A percentile compares a stretch with the other conserved stretches of the same genome.
Conservation (phyloP, 2,888 invertebrate species). For the Loripinus fragilis region DNA sequence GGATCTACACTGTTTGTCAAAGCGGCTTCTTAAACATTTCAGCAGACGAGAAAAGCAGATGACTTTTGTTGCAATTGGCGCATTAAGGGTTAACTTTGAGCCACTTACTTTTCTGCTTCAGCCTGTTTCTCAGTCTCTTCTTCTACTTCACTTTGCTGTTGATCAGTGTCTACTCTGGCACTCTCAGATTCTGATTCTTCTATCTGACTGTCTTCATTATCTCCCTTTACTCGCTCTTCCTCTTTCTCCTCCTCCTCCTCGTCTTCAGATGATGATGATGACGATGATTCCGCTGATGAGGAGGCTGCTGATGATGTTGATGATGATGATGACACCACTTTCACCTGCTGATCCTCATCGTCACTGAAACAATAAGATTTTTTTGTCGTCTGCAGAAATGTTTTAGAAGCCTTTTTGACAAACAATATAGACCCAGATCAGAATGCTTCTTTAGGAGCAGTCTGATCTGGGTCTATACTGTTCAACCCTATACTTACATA, state of each 20-base stretch:
- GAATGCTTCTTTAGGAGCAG: too few species aligned
- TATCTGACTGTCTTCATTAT: not conserved
- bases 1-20: too few species aligned
- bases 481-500: too few species aligned
- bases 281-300: conserved; percentile 34
- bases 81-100: too few species aligned
- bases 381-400: too few species aligned
- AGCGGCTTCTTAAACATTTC: too few species aligned
- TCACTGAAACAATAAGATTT: conserved; percentile 37
- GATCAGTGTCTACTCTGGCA: not conserved
- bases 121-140: conserved; percentile 10
- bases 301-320: conserved; percentile 43
- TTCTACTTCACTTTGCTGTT: conserved; percentile 4
- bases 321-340: conserved; percentile 40
- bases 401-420: too few species aligned
- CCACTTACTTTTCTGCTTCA: conserved; percentile 26
- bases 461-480: too few species aligned
- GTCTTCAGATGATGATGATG: conserved; percentile 56
- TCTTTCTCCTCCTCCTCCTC: conserved; percentile 52
- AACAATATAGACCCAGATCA: too few species aligned
- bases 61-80: too few species aligned
- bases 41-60: too few species aligned
- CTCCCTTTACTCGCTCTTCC: conserved; percentile 59
- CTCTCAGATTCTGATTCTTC: not conserved
- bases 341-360: conserved; percentile 52